Evolutionary conservation across 2,888 invertebrate genomes (phyloP), one percentile per base, ranked within the genome.

Genomic region (Sabellastarte sp.): DNA sequence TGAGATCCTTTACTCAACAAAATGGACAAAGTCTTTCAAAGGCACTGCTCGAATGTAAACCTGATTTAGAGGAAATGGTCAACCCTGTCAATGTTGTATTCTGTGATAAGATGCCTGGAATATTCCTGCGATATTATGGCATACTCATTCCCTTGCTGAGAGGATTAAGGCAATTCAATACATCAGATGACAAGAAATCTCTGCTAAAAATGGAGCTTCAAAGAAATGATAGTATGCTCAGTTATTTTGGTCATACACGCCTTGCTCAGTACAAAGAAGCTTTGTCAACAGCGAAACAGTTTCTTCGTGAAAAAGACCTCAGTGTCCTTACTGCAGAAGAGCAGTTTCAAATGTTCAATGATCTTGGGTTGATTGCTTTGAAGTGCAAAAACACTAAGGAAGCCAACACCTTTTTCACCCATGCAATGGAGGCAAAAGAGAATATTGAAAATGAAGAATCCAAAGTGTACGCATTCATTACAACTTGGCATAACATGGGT

Each of bases 401-500:
- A 5, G 53, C 53, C 20, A 53, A 53, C 10, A 5, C 53, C 5
- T 26, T 10, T 26, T 53, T 53, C 53, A 53, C 26, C 20, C 53
- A 26, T 53, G 53, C 53, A 15, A 53, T 53, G 53, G 53, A 53
- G 20, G 26, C 26, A 5, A 53, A 53, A 26, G 53, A 53, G 26
- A 26, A 26, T 53, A 53, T 53, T 24, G 53, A 53, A 26, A 26
- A 53, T 26, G 20, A 5, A 53, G 28, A 26, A 5, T 20, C 10
- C 10, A 53, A 53, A 53, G 5, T 26, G 5, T 26, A 20, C 24
- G 53, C 53, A 15, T 53, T 53, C 28, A 26, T 53, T 5, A 5
- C 5, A 5, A 53, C 53, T 10, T 53, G 53, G 53, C 53, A 53
- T 53, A 53, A 53, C 53, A 10, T 53, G 26, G 53, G 53, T 26